Percentiles rank a stretch among this genome's conserved stretches.
phyloP scores from a whole-genome alignment of 2,113 vertebrate genomes.

The Sarotherodon lohbergeri region DNA sequence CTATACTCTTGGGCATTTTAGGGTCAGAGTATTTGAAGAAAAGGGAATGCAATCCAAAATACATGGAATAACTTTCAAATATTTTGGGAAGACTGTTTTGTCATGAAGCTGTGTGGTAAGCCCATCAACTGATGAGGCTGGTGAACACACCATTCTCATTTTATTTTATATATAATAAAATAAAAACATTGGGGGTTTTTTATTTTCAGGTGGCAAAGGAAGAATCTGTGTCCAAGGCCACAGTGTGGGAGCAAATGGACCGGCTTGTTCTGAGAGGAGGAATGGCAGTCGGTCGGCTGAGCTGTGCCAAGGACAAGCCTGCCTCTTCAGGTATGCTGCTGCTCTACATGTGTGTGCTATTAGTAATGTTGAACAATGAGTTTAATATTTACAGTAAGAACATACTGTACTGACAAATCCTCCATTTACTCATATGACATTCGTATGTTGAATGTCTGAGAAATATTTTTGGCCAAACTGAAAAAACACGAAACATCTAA shows the following conservation, averaged over 20 bases:
- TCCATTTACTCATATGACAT: background rate
- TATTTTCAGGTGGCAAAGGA: slow-evolving; percentile 50
- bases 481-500: background rate
- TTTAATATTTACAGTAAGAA: background rate
- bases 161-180: background rate
- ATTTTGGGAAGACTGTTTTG: background rate
- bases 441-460: background rate
- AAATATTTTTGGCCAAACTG: background rate
- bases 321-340: slow-evolving; percentile 76
- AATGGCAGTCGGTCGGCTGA: slow-evolving; percentile 68
- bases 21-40: background rate
- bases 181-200: no score
- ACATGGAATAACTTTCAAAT: background rate
- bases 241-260: slow-evolving; percentile 50
- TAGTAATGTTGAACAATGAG: background rate
- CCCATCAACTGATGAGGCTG: background rate
- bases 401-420: background rate
- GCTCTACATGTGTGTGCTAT: background rate
- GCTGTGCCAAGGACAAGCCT: slow-evolving; percentile 82
- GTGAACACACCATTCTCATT: background rate
- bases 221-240: slow-evolving; percentile 73
- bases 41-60: background rate
- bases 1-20: background rate
- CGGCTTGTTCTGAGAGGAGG: slow-evolving; percentile 68
- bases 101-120: background rate